phyloP scores from a whole-genome alignment of 1,140 invertebrate genomes.

The Nautilus pompilius region DNA sequence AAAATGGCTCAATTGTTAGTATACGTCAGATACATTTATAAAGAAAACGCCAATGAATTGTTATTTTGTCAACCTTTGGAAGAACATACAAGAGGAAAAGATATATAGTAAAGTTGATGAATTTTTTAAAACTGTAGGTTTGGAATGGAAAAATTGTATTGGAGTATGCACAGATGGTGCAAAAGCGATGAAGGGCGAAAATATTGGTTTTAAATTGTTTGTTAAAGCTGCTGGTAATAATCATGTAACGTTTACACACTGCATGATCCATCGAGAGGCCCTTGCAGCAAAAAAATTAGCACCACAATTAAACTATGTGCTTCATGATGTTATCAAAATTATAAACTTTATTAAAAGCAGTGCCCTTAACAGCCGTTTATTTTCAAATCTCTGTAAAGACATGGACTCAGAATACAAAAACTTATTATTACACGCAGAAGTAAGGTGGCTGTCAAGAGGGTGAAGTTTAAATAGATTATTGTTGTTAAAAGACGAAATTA shows the following conservation, averaged over 20 bases:
- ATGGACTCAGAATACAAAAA: too few species aligned
- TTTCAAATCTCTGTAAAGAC: slow-evolving; percentile 2
- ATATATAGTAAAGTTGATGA: background rate
- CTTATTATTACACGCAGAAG: too few species aligned
- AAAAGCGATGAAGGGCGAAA: background rate
- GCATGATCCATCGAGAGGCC: background rate
- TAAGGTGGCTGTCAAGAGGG: too few species aligned
- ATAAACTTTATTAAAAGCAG: background rate
- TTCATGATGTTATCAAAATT: background rate
- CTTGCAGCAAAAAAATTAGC: background rate
- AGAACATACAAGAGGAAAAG: background rate
- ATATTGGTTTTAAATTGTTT: background rate
- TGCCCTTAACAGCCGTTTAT: background rate
- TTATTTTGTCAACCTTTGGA: too few species aligned
- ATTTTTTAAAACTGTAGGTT: slow-evolving; percentile 2
- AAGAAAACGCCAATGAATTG: background rate
- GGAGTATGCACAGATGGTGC: slow-evolving; percentile 2
- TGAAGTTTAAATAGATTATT: too few species aligned
- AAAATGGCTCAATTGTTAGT: background rate
- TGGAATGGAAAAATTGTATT: slow-evolving; percentile 1
- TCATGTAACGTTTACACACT: background rate
- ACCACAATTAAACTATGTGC: background rate
- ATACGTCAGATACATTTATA: slow-evolving; percentile 1
- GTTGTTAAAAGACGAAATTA: too few species aligned
- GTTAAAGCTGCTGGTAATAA: background rate